A percentile compares a stretch with the other conserved stretches of the same genome.
Evolutionary conservation across 2,797 vertebrate species (phyloP).

Genomic region (Tokudaia tokunoshimensis): DNA sequence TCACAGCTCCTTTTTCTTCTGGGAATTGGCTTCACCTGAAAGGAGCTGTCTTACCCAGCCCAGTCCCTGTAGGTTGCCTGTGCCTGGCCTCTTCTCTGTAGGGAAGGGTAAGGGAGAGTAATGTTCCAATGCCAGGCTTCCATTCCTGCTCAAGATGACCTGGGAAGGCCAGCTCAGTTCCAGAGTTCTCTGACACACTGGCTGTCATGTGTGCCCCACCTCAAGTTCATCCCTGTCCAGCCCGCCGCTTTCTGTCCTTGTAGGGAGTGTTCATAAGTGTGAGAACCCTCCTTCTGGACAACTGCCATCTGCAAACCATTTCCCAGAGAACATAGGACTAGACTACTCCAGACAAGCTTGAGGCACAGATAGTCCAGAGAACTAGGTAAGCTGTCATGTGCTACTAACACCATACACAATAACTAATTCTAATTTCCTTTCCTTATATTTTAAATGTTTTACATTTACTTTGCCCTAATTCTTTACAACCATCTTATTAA

Average conservation of each 20-base stretch:
- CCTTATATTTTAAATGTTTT: constrained; percentile 6
- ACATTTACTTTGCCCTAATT: not conserved
- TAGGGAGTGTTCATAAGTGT: not conserved
- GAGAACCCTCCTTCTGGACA: not conserved
- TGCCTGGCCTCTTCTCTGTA: not conserved
- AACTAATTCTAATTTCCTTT: not conserved
- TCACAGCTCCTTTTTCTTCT: not conserved
- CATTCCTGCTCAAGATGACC: not conserved
- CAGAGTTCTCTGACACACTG: not conserved
- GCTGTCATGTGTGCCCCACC: fast-evolving
- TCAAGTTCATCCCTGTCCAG: not conserved
- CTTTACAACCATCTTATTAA: not conserved
- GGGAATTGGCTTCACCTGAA: not conserved
- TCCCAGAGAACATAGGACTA: not conserved
- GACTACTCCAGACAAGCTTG: not conserved
- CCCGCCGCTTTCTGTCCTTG: not conserved
- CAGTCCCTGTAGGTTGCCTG: not conserved
- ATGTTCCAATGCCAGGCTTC: not conserved
- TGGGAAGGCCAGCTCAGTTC: not conserved
- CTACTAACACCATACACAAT: not conserved
- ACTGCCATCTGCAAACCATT: not conserved
- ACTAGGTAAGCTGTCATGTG: not conserved
- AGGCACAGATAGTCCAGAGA: not conserved
- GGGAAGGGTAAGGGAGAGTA: not conserved
- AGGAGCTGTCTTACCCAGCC: not conserved